These are phyloP conservation scores for Amphipoea oculea DNA, from an alignment of 2,888 invertebrate genomes.

Conservation along the genomic window DNA sequence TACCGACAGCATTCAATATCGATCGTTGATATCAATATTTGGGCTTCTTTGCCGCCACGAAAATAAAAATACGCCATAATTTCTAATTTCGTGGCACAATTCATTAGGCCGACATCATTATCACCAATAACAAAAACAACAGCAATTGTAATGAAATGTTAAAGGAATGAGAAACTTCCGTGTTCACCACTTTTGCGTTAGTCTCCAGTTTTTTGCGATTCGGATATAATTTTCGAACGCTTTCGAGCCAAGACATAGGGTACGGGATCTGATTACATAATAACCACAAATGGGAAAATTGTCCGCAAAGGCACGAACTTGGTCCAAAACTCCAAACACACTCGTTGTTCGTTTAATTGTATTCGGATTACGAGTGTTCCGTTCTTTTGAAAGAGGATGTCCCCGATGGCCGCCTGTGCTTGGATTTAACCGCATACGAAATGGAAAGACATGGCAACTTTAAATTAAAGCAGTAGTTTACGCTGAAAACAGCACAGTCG, in stretches of 20 bases:
- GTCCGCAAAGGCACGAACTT: conserved; percentile 25
- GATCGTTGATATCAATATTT: conserved; percentile 39
- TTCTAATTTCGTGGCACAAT: conserved; percentile 37
- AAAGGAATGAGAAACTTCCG: conserved; percentile 43
- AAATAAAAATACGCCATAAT: conserved; percentile 26
- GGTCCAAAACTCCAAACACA: conserved; percentile 34
- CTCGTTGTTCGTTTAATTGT: conserved; percentile 31
- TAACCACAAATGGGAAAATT: conserved; percentile 49
- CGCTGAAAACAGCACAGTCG: conserved; percentile 42
- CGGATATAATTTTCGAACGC: conserved; percentile 46
- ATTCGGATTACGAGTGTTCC: conserved; percentile 26
- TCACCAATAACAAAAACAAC: conserved; percentile 48
- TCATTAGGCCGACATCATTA: conserved; percentile 47
- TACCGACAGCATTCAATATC: conserved; percentile 41
- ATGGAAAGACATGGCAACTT: conserved; percentile 27
- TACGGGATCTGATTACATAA: conserved; percentile 54
- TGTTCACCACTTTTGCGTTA: conserved; percentile 33
- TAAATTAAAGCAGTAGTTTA: conserved; percentile 50
- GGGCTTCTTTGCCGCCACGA: neutral
- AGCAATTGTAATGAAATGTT: conserved; percentile 38
- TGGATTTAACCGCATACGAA: conserved; percentile 33
- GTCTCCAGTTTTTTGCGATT: conserved; percentile 25
- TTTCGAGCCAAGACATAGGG: conserved; percentile 48
- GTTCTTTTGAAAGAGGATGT: conserved; percentile 32
- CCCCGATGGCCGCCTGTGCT: neutral